These are phyloP conservation scores for Gonatopus flavifemur DNA, from an alignment of 1,140 invertebrate genomes.

Conservation along the genomic window DNA sequence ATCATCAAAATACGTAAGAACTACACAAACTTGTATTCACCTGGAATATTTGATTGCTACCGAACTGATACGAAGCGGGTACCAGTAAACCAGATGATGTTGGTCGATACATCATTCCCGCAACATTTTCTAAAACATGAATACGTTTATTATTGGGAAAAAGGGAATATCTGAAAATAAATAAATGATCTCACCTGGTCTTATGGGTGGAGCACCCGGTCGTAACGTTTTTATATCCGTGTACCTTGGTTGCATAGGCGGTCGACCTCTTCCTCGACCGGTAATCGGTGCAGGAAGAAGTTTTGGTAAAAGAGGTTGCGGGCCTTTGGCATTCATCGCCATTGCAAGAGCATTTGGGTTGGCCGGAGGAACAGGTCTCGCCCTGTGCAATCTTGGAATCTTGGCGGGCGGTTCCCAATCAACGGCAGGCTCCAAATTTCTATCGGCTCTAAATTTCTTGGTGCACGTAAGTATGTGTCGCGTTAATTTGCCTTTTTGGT, in stretches of 20 bases:
- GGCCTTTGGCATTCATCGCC: slow-evolving; percentile 50
- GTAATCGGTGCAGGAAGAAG: slow-evolving; percentile 51
- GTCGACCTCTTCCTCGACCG: slow-evolving; percentile 50
- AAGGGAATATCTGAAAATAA: slow-evolving; percentile 5
- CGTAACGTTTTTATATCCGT: slow-evolving; percentile 49
- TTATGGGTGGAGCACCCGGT: slow-evolving; percentile 40
- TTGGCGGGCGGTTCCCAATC: slow-evolving; percentile 93
- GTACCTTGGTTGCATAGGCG: slow-evolving; percentile 55
- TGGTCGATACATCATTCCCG: slow-evolving; percentile 63
- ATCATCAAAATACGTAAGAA: slow-evolving; percentile 9
- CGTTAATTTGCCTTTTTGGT: slow-evolving; percentile 89
- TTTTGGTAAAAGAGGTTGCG: slow-evolving; percentile 61
- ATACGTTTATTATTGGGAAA: not conserved
- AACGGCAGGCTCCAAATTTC: slow-evolving; percentile 78
- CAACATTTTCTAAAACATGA: slow-evolving; percentile 44
- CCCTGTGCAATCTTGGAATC: slow-evolving; percentile 73
- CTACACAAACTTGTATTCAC: slow-evolving; percentile 44
- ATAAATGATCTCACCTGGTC: slow-evolving; percentile 37
- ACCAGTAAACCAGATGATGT: slow-evolving; percentile 60
- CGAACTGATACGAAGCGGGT: slow-evolving; percentile 63
- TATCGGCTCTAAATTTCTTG: slow-evolving; percentile 86
- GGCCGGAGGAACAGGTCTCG: slow-evolving; percentile 53
- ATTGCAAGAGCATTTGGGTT: slow-evolving; percentile 53
- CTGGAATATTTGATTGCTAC: slow-evolving; percentile 66
- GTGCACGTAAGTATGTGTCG: slow-evolving; percentile 86